phyloP scores from a whole-genome alignment of 2,888 invertebrate species.

The Harpagoxenus sublaevis region DNA sequence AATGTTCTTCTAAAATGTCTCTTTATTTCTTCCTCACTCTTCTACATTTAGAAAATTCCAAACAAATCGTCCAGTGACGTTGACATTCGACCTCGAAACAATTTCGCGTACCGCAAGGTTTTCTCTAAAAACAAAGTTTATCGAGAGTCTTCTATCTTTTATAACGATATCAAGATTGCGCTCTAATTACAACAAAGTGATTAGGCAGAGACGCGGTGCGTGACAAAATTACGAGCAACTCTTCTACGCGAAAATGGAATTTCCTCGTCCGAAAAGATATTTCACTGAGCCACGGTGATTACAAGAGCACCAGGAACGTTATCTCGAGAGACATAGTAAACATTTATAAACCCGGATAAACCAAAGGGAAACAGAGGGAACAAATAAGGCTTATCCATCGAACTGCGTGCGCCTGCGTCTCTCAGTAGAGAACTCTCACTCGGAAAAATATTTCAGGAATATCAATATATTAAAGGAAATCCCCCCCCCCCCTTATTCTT shows the following conservation, averaged over 20 bases:
- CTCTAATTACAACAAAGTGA: not conserved
- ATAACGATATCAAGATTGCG: not conserved
- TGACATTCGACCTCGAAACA: constrained; percentile 18
- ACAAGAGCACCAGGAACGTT: not conserved
- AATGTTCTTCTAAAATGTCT: not conserved
- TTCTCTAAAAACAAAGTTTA: not conserved
- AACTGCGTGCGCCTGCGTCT: not conserved
- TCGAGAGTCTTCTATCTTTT: not conserved
- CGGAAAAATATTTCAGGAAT: not conserved
- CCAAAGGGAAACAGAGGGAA: not conserved
- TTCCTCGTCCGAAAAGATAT: not conserved
- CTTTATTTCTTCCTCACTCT: not conserved
- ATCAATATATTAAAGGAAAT: not conserved
- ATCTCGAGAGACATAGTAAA: not conserved
- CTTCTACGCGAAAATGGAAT: not conserved
- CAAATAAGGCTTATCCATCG: constrained; percentile 2
- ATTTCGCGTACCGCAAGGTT: not conserved
- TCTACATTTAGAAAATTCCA: constrained; percentile 17
- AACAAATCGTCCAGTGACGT: constrained; percentile 11
- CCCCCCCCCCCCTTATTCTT: not conserved
- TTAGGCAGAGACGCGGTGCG: not conserved
- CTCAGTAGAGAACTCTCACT: not conserved
- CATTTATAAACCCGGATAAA: constrained; percentile 18
- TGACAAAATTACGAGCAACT: not conserved
- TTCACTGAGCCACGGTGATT: not conserved